Conservation (phyloP, 2,113 vertebrate genomes). For the Syngnathus floridae region DNA sequence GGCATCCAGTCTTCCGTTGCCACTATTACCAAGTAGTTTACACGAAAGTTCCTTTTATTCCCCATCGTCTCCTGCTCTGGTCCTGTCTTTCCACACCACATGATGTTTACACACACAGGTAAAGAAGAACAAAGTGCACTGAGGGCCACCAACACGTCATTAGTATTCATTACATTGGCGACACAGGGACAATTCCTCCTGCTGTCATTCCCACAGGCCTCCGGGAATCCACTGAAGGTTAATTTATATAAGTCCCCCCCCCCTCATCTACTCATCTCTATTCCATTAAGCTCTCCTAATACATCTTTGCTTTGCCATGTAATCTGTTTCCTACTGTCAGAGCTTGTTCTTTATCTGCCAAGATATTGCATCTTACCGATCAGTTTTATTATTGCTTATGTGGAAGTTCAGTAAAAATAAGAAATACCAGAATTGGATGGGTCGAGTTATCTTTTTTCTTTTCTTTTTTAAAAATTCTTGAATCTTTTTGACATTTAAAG, state of each 20-base stretch:
- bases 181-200: slow-evolving; percentile 57
- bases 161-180: slow-evolving; percentile 66
- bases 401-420: not conserved
- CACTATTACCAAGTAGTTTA: not conserved
- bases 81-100: slow-evolving; percentile 10
- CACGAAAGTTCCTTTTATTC: slow-evolving; percentile 1
- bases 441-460: too few species aligned
- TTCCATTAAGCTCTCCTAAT: slow-evolving; percentile 74
- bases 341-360: not conserved
- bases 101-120: slow-evolving; percentile 31
- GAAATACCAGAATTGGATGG: too few species aligned
- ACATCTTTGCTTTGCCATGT: slow-evolving; percentile 71
- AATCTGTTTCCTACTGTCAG: slow-evolving; percentile 68
- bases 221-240: slow-evolving; percentile 70
- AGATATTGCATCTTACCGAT: not conserved
- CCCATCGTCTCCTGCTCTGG: slow-evolving; percentile 7
- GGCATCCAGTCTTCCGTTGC: not conserved
- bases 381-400: not conserved
- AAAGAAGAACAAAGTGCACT: slow-evolving; percentile 35
- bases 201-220: slow-evolving; percentile 53
- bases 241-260: slow-evolving; percentile 72
- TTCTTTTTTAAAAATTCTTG: too few species aligned
- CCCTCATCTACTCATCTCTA: slow-evolving; percentile 66
- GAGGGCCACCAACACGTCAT: slow-evolving; percentile 59
- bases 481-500: too few species aligned